A percentile compares a stretch with the other conserved stretches of the same genome.
phyloP scores from a whole-genome alignment of 2,113 vertebrate species.

The Caranx ignobilis region DNA sequence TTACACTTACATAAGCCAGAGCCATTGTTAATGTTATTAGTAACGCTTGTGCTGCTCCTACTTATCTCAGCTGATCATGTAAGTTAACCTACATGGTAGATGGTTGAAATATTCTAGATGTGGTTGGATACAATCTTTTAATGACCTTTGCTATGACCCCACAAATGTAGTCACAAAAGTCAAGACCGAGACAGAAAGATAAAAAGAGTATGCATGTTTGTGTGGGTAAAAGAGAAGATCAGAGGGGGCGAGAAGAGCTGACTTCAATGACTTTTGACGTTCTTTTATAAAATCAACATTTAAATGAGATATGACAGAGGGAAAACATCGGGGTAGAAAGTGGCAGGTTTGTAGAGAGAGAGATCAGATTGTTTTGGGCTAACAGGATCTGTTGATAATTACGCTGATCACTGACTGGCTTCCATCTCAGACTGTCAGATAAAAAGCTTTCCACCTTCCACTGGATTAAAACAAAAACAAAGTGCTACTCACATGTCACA shows the following conservation, averaged over 20 bases:
- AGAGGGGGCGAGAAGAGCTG: background rate
- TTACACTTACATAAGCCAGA: background rate
- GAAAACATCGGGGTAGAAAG: background rate
- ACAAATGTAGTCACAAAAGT: background rate
- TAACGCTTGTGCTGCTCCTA: background rate
- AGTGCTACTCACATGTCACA: conserved; percentile 47
- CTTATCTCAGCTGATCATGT: background rate
- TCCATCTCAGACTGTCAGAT: conserved; percentile 49
- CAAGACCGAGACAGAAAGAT: conserved; percentile 14
- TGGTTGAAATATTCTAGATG: background rate
- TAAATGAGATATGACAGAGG: conserved; percentile 31
- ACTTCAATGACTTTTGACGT: conserved; percentile 30
- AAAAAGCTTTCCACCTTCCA: conserved; percentile 49
- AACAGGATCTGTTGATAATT: conserved; percentile 64
- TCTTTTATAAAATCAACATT: conserved; percentile 45
- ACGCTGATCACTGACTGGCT: conserved; percentile 48
- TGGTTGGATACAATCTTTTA: background rate
- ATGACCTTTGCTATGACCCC: conserved; percentile 13
- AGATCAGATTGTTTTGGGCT: conserved; percentile 49
- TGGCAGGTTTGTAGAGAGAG: conserved; percentile 6
- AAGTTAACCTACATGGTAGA: background rate
- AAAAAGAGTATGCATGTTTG: conserved; percentile 5
- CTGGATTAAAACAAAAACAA: conserved; percentile 25
- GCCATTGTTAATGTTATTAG: background rate
- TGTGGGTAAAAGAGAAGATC: background rate